Conservation (phyloP, 2,113 vertebrate genomes). For the Hiodon alosoides region DNA sequence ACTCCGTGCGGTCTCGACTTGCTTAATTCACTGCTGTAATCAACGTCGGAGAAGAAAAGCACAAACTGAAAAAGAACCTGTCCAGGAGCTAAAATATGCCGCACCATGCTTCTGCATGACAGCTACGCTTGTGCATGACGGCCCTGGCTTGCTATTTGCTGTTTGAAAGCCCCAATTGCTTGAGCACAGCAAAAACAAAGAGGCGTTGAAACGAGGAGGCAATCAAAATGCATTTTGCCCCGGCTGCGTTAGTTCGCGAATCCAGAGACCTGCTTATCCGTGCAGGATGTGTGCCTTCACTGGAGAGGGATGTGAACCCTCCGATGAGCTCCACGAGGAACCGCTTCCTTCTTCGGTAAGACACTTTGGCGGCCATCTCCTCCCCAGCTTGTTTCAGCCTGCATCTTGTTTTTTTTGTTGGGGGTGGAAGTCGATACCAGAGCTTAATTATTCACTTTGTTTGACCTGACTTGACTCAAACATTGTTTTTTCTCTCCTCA, state of each 20-base stretch:
- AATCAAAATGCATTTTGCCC: too few relatives aligned
- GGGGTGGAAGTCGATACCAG: conserved; percentile 9
- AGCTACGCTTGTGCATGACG: neutral
- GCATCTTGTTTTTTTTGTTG: neutral
- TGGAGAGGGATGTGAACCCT: neutral
- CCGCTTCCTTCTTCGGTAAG: neutral
- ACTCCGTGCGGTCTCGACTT: too few relatives aligned
- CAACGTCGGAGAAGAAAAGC: neutral
- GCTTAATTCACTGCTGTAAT: too few relatives aligned
- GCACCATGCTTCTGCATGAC: neutral
- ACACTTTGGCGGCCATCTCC: neutral
- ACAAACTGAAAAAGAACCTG: too few relatives aligned
- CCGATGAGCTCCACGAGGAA: neutral
- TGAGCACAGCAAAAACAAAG: neutral
- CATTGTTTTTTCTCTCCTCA: neutral
- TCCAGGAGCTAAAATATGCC: neutral
- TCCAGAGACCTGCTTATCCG: neutral
- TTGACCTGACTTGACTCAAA: neutral
- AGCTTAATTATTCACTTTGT: conserved; percentile 16
- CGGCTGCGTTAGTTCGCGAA: too few relatives aligned
- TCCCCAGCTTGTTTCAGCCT: neutral
- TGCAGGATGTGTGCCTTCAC: neutral
- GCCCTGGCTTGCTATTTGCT: too few relatives aligned
- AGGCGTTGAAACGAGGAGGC: neutral
- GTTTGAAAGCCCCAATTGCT: neutral